phyloP scores from a whole-genome alignment of 1,140 invertebrate species.

The Semibalanus balanoides region DNA sequence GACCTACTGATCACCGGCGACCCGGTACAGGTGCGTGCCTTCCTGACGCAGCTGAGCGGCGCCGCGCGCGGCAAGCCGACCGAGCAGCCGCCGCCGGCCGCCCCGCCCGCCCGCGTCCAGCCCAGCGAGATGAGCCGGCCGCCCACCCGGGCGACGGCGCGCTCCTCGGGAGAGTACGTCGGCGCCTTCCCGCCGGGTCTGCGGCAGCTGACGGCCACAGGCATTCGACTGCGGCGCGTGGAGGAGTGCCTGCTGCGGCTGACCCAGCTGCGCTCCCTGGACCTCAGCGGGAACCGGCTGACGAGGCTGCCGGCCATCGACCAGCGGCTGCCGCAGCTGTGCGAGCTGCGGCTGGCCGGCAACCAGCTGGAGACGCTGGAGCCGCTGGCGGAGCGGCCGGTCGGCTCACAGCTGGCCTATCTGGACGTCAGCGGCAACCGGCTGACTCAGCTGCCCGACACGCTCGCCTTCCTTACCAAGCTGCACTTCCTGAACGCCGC shows the following conservation, averaged over 20 bases:
- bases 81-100: background rate
- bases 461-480: background rate
- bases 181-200: background rate
- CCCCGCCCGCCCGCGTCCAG: background rate
- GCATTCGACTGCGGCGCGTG: background rate
- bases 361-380: background rate
- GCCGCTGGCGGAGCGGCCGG: background rate
- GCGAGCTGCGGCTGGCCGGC: background rate
- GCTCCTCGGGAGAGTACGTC: background rate
- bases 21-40: background rate
- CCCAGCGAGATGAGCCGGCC: background rate
- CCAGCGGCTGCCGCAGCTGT: background rate
- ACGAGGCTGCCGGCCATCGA: background rate
- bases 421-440: conserved; percentile 3
- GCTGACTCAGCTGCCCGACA: background rate
- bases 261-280: background rate
- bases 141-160: background rate
- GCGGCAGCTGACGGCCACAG: background rate
- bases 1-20: background rate
- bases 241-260: background rate
- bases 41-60: background rate
- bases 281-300: background rate
- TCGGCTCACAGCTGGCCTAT: background rate
- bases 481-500: background rate
- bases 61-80: background rate